phyloP scores from a whole-genome alignment of 2,113 vertebrate genomes.

The Tapirus terrestris region DNA sequence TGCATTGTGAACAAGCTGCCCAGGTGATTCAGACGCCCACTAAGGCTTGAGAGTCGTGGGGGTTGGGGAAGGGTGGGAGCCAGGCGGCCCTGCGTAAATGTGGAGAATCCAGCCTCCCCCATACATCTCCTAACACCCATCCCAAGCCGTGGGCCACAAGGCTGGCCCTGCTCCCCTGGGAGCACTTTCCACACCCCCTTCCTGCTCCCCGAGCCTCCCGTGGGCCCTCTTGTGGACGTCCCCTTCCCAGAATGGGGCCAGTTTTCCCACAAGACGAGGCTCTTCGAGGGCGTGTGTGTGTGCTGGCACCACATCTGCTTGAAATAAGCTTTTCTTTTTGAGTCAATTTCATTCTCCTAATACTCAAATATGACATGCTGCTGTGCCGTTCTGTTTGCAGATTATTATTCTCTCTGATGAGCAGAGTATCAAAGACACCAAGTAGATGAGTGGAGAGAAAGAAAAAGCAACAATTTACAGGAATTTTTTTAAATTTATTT shows the following conservation, averaged over 20 bases:
- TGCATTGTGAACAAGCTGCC: background rate
- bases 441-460: background rate
- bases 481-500: background rate
- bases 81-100: too few relatives aligned
- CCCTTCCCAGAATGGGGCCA: too few relatives aligned
- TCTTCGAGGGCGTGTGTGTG: background rate
- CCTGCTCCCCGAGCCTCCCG: background rate
- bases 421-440: background rate
- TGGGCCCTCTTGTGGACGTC: background rate
- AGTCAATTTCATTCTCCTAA: background rate
- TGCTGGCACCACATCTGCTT: background rate
- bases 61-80: background rate
- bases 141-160: background rate
- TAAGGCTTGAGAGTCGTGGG: too few relatives aligned
- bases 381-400: background rate
- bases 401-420: constrained; percentile 35
- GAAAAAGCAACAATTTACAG: background rate
- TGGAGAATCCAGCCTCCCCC: background rate
- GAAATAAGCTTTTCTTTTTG: background rate
- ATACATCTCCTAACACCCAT: fast-evolving
- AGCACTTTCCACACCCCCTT: background rate
- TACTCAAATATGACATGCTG: background rate
- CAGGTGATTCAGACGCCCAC: too few relatives aligned
- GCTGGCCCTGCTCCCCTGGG: background rate
- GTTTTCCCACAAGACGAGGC: fast-evolving